Conservation (phyloP, 2,888 invertebrate species). For the Epinotia demarniana region DNA sequence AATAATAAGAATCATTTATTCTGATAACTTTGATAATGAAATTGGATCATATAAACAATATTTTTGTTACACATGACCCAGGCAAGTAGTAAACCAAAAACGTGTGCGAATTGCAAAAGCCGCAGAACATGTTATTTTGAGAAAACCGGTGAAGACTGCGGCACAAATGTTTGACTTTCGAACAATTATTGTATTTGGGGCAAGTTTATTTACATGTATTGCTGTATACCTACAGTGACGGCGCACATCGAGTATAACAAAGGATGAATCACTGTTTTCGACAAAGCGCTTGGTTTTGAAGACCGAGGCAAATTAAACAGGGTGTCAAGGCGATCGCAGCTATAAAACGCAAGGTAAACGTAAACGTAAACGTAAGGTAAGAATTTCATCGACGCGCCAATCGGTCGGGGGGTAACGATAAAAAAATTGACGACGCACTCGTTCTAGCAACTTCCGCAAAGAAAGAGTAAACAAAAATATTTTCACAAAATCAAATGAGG, state of each 20-base stretch:
- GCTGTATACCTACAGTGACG: constrained; percentile 25
- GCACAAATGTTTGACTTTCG: constrained; percentile 21
- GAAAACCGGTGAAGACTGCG: neutral
- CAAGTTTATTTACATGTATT: constrained; percentile 24
- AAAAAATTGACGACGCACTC: constrained; percentile 30
- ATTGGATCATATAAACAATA: neutral
- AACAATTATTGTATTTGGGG: constrained; percentile 17
- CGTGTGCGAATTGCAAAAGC: neutral
- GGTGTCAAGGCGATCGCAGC: constrained; percentile 36
- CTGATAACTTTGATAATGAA: constrained; percentile 16
- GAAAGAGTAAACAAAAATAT: constrained; percentile 62
- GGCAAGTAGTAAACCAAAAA: neutral
- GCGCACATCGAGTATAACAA: constrained; percentile 26
- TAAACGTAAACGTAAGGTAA: too few species aligned
- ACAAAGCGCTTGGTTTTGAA: constrained; percentile 33
- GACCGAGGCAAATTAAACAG: constrained; percentile 21
- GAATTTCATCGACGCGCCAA: constrained; percentile 24
- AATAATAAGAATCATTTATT: constrained; percentile 19
- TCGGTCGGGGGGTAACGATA: constrained; percentile 15
- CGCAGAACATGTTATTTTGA: constrained; percentile 14
- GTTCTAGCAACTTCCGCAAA: constrained; percentile 37
- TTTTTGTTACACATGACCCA: neutral
- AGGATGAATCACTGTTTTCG: constrained; percentile 36
- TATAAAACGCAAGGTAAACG: constrained; percentile 42
- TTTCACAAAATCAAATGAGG: constrained; percentile 54